phyloP scores from a whole-genome alignment of 2,888 invertebrate genomes.

The Parapristionchus giblindavisi region DNA sequence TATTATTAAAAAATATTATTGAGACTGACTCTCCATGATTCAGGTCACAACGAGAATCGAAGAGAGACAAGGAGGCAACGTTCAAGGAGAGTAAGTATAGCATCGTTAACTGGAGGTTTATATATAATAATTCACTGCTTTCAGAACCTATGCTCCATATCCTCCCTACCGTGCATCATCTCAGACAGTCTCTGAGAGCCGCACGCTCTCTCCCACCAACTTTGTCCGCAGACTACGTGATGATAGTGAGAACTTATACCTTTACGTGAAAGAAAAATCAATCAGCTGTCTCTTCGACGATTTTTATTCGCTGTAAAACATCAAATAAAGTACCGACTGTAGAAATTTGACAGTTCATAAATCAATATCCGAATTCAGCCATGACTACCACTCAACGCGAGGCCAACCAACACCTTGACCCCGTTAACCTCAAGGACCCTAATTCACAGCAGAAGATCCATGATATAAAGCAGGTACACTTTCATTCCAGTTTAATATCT shows the following conservation, averaged over 20 bases:
- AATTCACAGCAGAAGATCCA: conserved; percentile 55
- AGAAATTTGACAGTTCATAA: conserved; percentile 21
- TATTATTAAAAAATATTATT: conserved; percentile 41
- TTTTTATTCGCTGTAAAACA: too few relatives aligned
- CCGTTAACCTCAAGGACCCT: conserved; percentile 53
- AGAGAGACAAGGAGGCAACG: conserved; percentile 37
- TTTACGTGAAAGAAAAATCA: too few relatives aligned
- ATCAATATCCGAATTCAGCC: conserved; percentile 49
- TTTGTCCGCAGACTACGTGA: conserved; percentile 68
- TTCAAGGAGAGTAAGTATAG: conserved; percentile 26
- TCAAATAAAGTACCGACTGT: not conserved
- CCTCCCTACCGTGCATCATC: conserved; percentile 61
- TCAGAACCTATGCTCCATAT: conserved; percentile 55
- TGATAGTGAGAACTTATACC: conserved; percentile 58
- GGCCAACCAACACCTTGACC: conserved; percentile 64
- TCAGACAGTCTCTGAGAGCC: conserved; percentile 32
- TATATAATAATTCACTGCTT: too few relatives aligned
- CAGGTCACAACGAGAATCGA: conserved; percentile 36
- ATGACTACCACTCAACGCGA: conserved; percentile 65
- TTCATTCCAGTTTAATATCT: not conserved
- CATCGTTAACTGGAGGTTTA: too few relatives aligned
- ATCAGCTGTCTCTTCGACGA: too few relatives aligned
- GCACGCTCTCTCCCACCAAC: conserved; percentile 60
- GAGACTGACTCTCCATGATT: not conserved
- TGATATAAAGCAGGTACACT: conserved; percentile 48